These are phyloP conservation scores for Sebastes oblongus DNA, from an alignment of 2,797 vertebrate genomes.

Conservation along the genomic window DNA sequence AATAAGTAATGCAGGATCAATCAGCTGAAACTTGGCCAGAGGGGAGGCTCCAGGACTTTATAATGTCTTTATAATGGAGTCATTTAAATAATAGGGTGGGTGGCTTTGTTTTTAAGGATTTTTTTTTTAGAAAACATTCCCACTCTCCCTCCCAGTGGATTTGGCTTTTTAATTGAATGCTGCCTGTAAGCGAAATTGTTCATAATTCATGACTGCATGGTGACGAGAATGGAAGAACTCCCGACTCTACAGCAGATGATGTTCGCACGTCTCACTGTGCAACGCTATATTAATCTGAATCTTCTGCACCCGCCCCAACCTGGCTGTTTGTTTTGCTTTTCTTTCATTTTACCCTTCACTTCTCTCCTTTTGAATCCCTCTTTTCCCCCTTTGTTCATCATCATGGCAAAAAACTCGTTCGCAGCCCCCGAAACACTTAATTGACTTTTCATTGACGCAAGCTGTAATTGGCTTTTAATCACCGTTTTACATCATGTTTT, in stretches of 20 bases:
- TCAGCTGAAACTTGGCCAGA: constrained; percentile 59
- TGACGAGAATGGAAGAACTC: constrained; percentile 55
- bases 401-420: constrained; percentile 49
- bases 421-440: constrained; percentile 67
- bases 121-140: constrained; percentile 45
- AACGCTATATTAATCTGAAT: neutral
- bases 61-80: constrained; percentile 40
- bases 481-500: constrained; percentile 81
- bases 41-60: constrained; percentile 52
- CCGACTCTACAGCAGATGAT: constrained; percentile 28
- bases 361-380: neutral
- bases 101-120: constrained; percentile 54
- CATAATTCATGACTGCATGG: constrained; percentile 70
- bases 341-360: constrained; percentile 3
- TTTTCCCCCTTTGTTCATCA: constrained; percentile 39
- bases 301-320: neutral
- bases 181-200: constrained; percentile 70
- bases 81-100: constrained; percentile 58
- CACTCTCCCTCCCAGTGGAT: constrained; percentile 38
- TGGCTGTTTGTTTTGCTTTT: constrained; percentile 16
- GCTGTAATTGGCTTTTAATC: constrained; percentile 84
- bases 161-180: constrained; percentile 69
- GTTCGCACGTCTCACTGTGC: constrained; percentile 13
- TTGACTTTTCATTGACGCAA: constrained; percentile 72
- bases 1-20: constrained; percentile 72